These are phyloP conservation scores for Gonatopus flavifemur DNA, from an alignment of 1,140 invertebrate species.

Conservation along the genomic window DNA sequence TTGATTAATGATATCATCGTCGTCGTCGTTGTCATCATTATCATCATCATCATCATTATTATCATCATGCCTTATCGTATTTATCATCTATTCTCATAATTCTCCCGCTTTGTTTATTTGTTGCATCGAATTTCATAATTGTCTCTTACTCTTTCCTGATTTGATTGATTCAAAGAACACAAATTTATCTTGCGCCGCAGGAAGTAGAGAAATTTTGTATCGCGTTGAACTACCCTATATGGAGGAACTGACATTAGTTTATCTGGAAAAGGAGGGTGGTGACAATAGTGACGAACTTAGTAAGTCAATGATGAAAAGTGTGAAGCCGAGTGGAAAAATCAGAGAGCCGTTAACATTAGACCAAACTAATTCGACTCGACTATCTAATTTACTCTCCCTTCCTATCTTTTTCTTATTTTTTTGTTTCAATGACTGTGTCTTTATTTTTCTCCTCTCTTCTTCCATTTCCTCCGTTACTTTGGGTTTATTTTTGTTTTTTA, in stretches of 20 bases:
- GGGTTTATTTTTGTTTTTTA: too few relatives aligned
- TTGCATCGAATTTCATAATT: too few relatives aligned
- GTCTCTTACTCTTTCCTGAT: slow-evolving; percentile 8
- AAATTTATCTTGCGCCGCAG: slow-evolving; percentile 50
- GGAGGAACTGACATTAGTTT: slow-evolving; percentile 86
- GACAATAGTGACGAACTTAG: slow-evolving; percentile 65
- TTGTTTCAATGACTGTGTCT: not conserved
- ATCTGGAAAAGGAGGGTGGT: slow-evolving; percentile 73
- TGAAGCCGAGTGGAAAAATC: slow-evolving; percentile 20
- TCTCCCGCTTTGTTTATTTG: too few relatives aligned
- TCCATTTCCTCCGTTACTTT: too few relatives aligned
- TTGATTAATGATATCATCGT: too few relatives aligned
- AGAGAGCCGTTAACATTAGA: not conserved
- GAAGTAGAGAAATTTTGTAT: slow-evolving; percentile 83
- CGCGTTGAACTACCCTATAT: slow-evolving; percentile 86
- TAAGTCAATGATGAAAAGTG: slow-evolving; percentile 56
- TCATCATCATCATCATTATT: too few relatives aligned
- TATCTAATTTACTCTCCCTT: not conserved
- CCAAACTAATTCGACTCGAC: slow-evolving; percentile 20
- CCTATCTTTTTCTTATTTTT: slow-evolving; percentile 1
- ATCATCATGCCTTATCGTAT: too few relatives aligned
- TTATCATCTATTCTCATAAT: too few relatives aligned
- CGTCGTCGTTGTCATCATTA: too few relatives aligned
- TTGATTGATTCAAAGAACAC: slow-evolving; percentile 43
- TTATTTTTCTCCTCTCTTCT: too few relatives aligned